Base-by-base conservation (phyloP, 2,888 invertebrate species). In the Conistra vaccinii region DNA sequence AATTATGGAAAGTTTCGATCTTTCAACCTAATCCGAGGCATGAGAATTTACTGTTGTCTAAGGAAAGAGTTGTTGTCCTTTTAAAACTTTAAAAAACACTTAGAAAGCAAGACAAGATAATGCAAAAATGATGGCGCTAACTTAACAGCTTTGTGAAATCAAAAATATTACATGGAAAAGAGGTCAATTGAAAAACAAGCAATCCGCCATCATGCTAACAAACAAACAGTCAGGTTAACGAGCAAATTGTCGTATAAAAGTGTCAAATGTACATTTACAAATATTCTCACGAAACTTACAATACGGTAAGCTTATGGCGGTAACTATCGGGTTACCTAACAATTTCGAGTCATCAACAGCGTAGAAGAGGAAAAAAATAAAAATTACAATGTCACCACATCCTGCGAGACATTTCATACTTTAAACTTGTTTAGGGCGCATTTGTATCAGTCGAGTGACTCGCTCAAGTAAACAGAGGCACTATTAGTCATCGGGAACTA, bases 281-380 rank as follows among this genome's bases (percentile, higher is more conserved):
- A 76, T 67, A 57, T 87, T 90, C 90, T 81, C 90, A 90, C 90
- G 89, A 78, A 84, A 75, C 63, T 70, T 73, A 85, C 80, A 85
- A 83, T 85, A 78, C 73, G 45, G 78, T 78, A 81, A 71, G 81
- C 71, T 83, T 79, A 35, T 74, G 71, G 73, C 73, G 77, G 71
- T 87, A 85, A 85, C 83, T 90, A 89, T 91, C 89, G 75, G 71
- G 90, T 92, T 91, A 90, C 90, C 85, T 85, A 87, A 88, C 85
- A 82, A 87, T 89, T 88, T 86, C 69, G 80, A 83, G 89, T 85
- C 87, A 88, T 87, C 88, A 87, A 42, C 62, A 55, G 63, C 71
- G 75, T 71, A 74, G 70, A 76, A 78, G 73, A 81, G 81, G 61
- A 79, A 86, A 79, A 76, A 69, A 80, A 61, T 61, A 79, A 81